These are phyloP conservation scores for Chymomyza procnemis DNA, from an alignment of 2,888 invertebrate genomes.

Conservation along the genomic window DNA sequence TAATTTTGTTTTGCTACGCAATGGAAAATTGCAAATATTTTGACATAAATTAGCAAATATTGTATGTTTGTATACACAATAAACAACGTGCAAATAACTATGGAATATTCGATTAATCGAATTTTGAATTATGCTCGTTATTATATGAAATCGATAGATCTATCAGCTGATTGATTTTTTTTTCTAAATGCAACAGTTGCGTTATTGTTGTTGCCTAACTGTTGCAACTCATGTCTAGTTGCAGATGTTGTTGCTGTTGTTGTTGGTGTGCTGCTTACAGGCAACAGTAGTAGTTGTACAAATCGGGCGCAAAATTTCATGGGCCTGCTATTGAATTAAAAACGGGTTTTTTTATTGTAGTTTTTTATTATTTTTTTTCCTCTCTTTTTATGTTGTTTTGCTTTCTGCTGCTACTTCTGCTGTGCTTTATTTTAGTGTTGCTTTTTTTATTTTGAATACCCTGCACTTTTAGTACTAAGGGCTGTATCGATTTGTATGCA, in stretches of 20 bases:
- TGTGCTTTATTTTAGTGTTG: constrained; percentile 12
- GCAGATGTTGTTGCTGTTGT: constrained; percentile 3
- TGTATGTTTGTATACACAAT: neutral
- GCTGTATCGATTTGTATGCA: neutral
- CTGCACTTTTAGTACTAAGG: neutral
- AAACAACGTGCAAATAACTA: constrained; percentile 28
- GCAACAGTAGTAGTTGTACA: constrained; percentile 73
- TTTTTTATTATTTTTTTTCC: constrained; percentile 10
- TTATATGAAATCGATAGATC: constrained; percentile 9
- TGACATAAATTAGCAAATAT: constrained; percentile 48
- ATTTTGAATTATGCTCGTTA: neutral
- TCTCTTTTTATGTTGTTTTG: constrained; percentile 28
- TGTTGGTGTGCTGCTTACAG: constrained; percentile 34
- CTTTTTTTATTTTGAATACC: constrained; percentile 23
- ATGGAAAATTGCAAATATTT: constrained; percentile 47
- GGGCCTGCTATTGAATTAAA: constrained; percentile 75
- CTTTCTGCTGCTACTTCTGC: constrained; percentile 23
- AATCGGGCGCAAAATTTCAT: constrained; percentile 75
- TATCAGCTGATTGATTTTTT: constrained; percentile 7
- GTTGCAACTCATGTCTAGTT: neutral
- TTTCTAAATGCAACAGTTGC: neutral
- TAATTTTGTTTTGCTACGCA: constrained; percentile 45
- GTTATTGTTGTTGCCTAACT: neutral
- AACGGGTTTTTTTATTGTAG: constrained; percentile 59
- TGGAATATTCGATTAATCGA: constrained; percentile 30